Conservation (phyloP, 2,888 invertebrate species). For the Limnephilus lunatus region DNA sequence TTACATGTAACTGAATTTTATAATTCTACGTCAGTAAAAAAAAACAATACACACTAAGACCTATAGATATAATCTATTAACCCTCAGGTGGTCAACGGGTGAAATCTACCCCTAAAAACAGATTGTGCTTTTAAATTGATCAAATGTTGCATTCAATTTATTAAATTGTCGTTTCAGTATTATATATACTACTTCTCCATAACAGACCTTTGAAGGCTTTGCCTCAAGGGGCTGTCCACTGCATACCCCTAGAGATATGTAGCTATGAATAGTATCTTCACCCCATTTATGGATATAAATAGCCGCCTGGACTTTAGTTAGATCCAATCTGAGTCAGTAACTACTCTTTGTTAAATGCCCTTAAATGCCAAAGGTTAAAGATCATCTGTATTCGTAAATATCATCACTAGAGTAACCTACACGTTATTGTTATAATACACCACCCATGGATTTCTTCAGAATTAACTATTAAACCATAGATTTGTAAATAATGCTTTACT, state of each 20-base stretch:
- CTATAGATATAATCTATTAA: background rate
- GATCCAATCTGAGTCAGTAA: constrained; percentile 51
- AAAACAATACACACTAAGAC: background rate
- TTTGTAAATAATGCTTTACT: too few species aligned
- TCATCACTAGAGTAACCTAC: background rate
- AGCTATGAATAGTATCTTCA: background rate
- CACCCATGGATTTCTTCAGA: background rate
- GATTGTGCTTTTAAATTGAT: background rate
- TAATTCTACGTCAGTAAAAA: background rate
- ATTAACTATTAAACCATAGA: too few species aligned
- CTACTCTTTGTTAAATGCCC: constrained; percentile 59
- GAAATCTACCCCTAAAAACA: background rate
- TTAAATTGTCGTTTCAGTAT: background rate
- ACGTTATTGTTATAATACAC: background rate
- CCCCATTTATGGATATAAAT: constrained; percentile 23
- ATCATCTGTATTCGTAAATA: constrained; percentile 35
- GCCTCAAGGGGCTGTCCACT: constrained; percentile 44
- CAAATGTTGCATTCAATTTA: constrained; percentile 2
- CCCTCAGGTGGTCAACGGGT: background rate
- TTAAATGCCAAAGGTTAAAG: constrained; percentile 41
- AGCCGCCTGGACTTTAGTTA: constrained; percentile 33
- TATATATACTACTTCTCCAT: constrained; percentile 49
- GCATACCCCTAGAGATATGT: background rate
- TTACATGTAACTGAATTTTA: background rate
- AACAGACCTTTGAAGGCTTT: constrained; percentile 57